Evolutionary conservation across 2,888 invertebrate species (phyloP).

Genomic region (Lasioglossum lativentre): DNA sequence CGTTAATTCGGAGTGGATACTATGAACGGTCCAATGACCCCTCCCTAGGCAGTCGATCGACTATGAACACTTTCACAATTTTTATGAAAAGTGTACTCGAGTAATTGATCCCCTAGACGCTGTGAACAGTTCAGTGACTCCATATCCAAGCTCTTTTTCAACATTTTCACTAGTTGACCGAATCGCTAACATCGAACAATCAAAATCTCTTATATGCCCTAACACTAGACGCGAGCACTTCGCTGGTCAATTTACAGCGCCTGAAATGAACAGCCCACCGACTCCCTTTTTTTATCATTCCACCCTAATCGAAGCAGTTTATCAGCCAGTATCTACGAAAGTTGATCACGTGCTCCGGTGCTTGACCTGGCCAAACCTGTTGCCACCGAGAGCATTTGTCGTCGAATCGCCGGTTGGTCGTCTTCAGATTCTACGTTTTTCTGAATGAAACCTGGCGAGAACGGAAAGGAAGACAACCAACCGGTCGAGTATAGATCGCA

Average conservation of each 20-base stretch:
- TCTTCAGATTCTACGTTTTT: not conserved
- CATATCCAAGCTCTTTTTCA: too few relatives aligned
- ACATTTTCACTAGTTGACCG: too few relatives aligned
- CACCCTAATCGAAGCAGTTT: not conserved
- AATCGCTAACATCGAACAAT: too few relatives aligned
- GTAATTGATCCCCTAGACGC: not conserved
- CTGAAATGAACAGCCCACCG: not conserved
- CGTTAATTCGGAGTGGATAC: not conserved
- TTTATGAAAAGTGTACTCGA: not conserved
- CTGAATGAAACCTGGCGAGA: not conserved
- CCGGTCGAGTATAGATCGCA: not conserved
- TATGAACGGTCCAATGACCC: not conserved
- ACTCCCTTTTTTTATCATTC: not conserved
- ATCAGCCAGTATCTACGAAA: conserved; percentile 13
- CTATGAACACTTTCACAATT: not conserved
- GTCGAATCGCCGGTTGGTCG: not conserved
- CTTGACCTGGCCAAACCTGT: conserved; percentile 43
- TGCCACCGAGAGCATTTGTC: conserved; percentile 15
- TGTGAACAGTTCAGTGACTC: not conserved
- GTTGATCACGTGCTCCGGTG: conserved; percentile 32
- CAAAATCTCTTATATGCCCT: too few relatives aligned
- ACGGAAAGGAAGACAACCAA: not conserved
- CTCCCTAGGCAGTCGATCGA: not conserved
- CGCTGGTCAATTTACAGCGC: not conserved
- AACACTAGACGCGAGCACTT: not conserved